Base-by-base conservation (phyloP, 2,113 vertebrate species). In the Arothron firmamentum region DNA sequence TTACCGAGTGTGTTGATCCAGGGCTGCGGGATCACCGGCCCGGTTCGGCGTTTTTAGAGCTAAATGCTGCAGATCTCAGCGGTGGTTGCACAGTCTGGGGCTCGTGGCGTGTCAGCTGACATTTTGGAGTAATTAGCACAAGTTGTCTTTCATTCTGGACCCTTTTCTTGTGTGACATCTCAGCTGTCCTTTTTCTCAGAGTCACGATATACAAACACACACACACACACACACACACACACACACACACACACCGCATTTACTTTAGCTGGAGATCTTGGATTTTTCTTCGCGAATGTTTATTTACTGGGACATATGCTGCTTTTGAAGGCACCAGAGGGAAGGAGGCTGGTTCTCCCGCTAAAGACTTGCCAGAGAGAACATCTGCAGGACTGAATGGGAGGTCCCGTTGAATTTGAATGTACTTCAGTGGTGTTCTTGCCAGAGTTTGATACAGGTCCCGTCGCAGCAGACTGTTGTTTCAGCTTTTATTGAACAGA, bases 331-430 rank as follows among this genome's bases (percentile, higher is more conserved):
- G 72, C 56, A 58, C 62, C 52, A 52, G 55, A 60, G 71, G 78
- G 41, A 68, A 75, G 84, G 72, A 74, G 70, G 63, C 67, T 65
- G 72, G 74, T 82, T 81, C 75, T 75, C 66, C 80, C 43, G 68
- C 49, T 71, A 57, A 66, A n/a, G 34, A 75, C 77, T 85, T 89
- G 87, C 86, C 87, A 85, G 77, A 72, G 85, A 87, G 77, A 86
- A 86, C 87, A 89, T 90, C 86, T 90, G 85, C 83, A 78, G 72
- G 62, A 62, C 77, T 79, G 75, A 86, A 83, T 75, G 65, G 63
- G 74, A 89, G 72, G 81, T 78, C 63, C 75, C 51, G 38, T 60
- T 72, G 68, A 67, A 78, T 82, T 75, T 81, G 42, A 84, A 79
- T 79, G 70, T 65, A 54, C 23, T 65, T 63, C 42, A 28, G 38